Evolutionary conservation across 2,888 invertebrate genomes (phyloP).

Genomic region (Troides helena): DNA sequence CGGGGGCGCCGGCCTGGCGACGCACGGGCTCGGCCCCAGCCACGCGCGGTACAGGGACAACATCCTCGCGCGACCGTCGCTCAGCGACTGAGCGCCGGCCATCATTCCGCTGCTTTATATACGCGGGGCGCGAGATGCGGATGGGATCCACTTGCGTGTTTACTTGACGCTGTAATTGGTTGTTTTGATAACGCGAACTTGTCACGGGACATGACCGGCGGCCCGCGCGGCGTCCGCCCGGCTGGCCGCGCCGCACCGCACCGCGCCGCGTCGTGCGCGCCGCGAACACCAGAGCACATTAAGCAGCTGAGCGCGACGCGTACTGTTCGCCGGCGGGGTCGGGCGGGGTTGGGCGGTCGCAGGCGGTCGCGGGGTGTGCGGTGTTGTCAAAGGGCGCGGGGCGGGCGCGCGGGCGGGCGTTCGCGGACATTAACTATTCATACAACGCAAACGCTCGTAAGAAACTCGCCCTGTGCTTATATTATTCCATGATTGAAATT

Average conservation of each 20-base stretch:
- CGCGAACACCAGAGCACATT: neutral
- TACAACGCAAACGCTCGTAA: slow-evolving; percentile 17
- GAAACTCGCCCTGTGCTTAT: slow-evolving; percentile 15
- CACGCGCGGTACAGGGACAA: slow-evolving; percentile 77
- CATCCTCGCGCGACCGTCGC: slow-evolving; percentile 52
- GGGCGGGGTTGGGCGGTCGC: too few relatives aligned
- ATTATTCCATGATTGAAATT: slow-evolving; percentile 18
- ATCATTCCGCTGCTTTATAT: slow-evolving; percentile 46
- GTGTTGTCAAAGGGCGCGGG: too few relatives aligned
- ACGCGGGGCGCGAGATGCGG: slow-evolving; percentile 28
- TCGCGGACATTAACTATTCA: slow-evolving; percentile 24
- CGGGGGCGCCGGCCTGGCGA: slow-evolving; percentile 69
- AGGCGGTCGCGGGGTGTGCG: too few relatives aligned
- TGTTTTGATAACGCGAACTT: neutral
- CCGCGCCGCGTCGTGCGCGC: neutral
- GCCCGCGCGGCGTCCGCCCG: too few relatives aligned
- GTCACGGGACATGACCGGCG: neutral
- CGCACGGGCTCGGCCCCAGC: slow-evolving; percentile 74
- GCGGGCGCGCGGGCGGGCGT: neutral
- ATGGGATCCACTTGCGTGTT: slow-evolving; percentile 14
- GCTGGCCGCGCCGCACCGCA: neutral
- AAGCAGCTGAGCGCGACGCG: too few relatives aligned
- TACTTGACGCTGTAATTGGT: slow-evolving; percentile 11
- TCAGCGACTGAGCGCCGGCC: slow-evolving; percentile 47
- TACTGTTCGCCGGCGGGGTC: too few relatives aligned